Evolutionary conservation across 2,797 vertebrate genomes (phyloP).

Genomic region (Sebastes hubbsi): DNA sequence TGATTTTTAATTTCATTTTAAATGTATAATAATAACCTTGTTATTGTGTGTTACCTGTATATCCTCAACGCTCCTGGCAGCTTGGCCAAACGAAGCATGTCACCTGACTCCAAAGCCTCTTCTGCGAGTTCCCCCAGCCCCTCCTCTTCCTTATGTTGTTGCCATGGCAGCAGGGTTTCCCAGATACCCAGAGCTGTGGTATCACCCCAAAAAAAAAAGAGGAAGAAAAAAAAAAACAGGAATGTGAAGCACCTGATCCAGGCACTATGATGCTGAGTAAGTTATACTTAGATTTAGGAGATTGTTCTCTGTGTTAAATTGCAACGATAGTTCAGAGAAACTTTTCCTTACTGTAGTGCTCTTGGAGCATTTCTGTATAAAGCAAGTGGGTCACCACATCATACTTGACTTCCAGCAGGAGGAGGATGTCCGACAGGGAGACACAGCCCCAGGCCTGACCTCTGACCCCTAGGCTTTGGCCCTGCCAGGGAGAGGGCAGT

Average conservation of each 20-base stretch:
- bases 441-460: conserved; percentile 59
- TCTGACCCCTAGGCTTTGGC: conserved; percentile 1
- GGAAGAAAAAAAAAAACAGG: neutral
- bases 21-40: neutral
- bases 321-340: neutral
- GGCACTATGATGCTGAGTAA: neutral
- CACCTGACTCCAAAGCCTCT: conserved; percentile 70
- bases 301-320: neutral
- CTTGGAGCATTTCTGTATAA: conserved; percentile 82
- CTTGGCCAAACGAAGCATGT: conserved; percentile 72
- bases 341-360: conserved; percentile 75
- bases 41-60: conserved; percentile 73
- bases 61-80: conserved; percentile 80
- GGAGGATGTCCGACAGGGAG: conserved; percentile 69
- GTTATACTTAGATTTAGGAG: neutral
- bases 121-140: conserved; percentile 67
- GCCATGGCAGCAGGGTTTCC: conserved; percentile 69
- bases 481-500: conserved; percentile 44
- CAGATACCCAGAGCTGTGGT: conserved; percentile 69
- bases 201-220: conserved; percentile 3
- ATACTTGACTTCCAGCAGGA: conserved; percentile 80
- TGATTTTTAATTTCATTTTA: neutral
- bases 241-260: neutral
- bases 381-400: conserved; percentile 74
- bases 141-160: conserved; percentile 68